Evolutionary conservation across 2,888 invertebrate species (phyloP).

Genomic region (Plusia festucae): DNA sequence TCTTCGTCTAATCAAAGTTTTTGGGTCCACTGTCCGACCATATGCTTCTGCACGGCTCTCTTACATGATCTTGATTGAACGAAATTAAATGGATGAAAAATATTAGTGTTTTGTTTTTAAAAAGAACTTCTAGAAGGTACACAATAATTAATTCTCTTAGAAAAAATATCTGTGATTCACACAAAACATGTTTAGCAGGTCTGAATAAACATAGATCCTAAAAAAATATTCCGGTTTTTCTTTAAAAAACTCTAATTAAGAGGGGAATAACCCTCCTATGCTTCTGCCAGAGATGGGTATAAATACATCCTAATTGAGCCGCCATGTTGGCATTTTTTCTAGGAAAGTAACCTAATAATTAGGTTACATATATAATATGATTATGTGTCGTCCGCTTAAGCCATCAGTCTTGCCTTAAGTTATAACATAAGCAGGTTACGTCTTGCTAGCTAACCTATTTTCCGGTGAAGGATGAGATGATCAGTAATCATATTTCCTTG

Average conservation of each 20-base stretch:
- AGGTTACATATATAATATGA: background rate
- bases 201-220: background rate
- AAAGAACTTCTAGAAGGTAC: no score
- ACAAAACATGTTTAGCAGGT: no score
- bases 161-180: no score
- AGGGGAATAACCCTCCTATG: background rate
- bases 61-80: no score
- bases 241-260: background rate
- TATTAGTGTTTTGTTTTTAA: no score
- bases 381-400: background rate
- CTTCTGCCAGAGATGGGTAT: no score
- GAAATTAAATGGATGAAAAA: no score
- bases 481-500: background rate
- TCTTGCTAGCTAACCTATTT: slow-evolving; percentile 29
- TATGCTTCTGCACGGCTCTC: no score
- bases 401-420: slow-evolving; percentile 30
- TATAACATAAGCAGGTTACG: background rate
- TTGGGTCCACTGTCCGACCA: no score
- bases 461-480: slow-evolving; percentile 21
- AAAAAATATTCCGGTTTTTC: background rate
- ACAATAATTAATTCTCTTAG: no score
- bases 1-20: no score
- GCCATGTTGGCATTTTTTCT: background rate
- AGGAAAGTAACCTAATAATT: background rate
- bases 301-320: no score